A percentile compares a stretch with the other conserved stretches of the same genome.
Conservation (phyloP, 92 coral and sea anemone genomes). For the Galaxea fascicularis region DNA sequence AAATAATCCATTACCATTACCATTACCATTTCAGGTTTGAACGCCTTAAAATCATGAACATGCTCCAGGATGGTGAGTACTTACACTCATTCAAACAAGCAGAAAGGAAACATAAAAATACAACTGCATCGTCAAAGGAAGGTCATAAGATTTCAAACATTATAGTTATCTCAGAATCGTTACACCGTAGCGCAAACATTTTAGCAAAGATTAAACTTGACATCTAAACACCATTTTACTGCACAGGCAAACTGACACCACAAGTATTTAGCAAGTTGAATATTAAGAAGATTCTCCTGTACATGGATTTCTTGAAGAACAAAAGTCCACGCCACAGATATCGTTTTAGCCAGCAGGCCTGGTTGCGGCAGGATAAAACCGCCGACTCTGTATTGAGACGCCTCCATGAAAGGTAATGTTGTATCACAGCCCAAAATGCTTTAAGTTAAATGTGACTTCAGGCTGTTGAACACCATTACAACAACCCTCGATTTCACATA, state of each 20-base stretch:
- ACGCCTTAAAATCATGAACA: conserved; percentile 50
- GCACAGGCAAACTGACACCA: conserved; percentile 62
- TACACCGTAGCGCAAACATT: background rate
- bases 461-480: background rate
- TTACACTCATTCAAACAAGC: background rate
- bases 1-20: no score
- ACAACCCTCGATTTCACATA: no score
- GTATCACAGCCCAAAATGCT: background rate
- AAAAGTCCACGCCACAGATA: conserved; percentile 93
- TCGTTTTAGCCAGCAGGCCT: conserved; percentile 93
- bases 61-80: conserved; percentile 68
- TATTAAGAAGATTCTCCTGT: conserved; percentile 75
- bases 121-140: background rate
- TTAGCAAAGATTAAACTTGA: background rate
- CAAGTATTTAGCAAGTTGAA: conserved; percentile 72
- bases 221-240: background rate
- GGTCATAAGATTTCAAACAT: background rate
- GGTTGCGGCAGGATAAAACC: conserved; percentile 87
- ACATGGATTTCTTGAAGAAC: conserved; percentile 77
- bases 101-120: no score
- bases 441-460: background rate
- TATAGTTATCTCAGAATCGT: no score
- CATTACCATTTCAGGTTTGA: conserved; percentile 76
- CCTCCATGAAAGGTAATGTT: conserved; percentile 77
- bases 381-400: conserved; percentile 76